Evolutionary conservation across 1,140 invertebrate genomes (phyloP), one percentile per base, ranked within the genome.

Genomic region (Yoshiicerus persimilis): DNA sequence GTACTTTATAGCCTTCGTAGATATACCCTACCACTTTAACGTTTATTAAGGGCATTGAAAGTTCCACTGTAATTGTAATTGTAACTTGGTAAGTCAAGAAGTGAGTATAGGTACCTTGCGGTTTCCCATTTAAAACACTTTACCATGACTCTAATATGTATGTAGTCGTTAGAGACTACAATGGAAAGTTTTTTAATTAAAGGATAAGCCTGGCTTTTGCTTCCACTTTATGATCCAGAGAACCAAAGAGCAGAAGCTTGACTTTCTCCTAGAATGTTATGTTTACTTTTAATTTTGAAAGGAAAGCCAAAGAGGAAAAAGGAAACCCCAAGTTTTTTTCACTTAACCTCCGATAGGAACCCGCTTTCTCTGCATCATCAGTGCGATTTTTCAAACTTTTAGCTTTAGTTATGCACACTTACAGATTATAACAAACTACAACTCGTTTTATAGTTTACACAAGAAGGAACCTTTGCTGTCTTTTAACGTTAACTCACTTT

Each of bases 181-280:
- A 80, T 80, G 34, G 32, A 80, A 80, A 80, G 75, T 80, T 80
- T 80, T 80, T 80, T 80, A 80, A 80, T 80, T 80, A 80, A 80
- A 36, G 75, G 32, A n/a, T 38, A 80, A 80, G 75, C 34, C 30
- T 70, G 66, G 11, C 66, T 70, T 70, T 70, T 4, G 27, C 30
- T 56, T 56, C 47, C 47, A 56, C 47, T 56, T 56, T 56, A 56
- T 56, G 47, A 56, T 1, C 47, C 16, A 56, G 47, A n/a, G n/a
- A 56, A 56, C 47, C 47, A 56, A n/a, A n/a, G n/a, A 56, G 20
- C 47, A 30, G 25, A 11, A 70, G 75, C 34, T 70, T 70, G 66
- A 32, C 66, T 70, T 70, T 70, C 11, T 25, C 16, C 11, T 25
- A 30, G 11, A 32, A 70, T 11, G 25, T 16, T 70, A 30, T 80